Percentiles rank a stretch among this genome's conserved stretches.
Evolutionary conservation across 2,113 vertebrate species (phyloP).

Genomic region (Trematocara unimaculatum): DNA sequence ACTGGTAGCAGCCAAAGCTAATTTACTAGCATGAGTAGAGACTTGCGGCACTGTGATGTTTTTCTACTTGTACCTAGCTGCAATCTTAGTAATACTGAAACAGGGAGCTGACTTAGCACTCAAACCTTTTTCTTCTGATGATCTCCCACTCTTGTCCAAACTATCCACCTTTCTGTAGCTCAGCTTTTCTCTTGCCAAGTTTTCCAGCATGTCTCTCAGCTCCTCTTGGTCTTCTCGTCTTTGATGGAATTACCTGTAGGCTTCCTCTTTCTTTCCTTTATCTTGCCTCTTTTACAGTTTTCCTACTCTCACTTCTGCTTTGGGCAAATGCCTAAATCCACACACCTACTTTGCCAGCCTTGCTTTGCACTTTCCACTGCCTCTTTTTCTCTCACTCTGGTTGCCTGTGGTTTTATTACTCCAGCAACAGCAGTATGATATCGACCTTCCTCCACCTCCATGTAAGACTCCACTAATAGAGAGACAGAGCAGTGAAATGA

Average conservation of each 20-base stretch:
- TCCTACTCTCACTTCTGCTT: background rate
- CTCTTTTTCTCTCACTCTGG: background rate
- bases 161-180: background rate
- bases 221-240: background rate
- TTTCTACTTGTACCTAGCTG: background rate
- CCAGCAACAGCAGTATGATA: conserved; percentile 25
- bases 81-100: background rate
- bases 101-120: background rate
- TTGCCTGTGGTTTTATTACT: conserved; percentile 53
- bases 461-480: conserved; percentile 52
- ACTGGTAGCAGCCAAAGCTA: background rate
- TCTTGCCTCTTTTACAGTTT: background rate
- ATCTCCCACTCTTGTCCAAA: background rate
- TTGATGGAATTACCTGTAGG: background rate
- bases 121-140: background rate
- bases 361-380: background rate
- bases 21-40: background rate
- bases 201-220: background rate
- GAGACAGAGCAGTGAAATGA: conserved; percentile 9
- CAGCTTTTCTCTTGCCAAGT: background rate
- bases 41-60: background rate
- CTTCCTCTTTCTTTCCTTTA: background rate
- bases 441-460: conserved; percentile 37
- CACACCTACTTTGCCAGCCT: background rate
- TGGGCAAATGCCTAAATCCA: background rate